A percentile compares a stretch with the other conserved stretches of the same genome.
Conservation (phyloP, 2,797 vertebrate genomes). For the Morelia viridis region DNA sequence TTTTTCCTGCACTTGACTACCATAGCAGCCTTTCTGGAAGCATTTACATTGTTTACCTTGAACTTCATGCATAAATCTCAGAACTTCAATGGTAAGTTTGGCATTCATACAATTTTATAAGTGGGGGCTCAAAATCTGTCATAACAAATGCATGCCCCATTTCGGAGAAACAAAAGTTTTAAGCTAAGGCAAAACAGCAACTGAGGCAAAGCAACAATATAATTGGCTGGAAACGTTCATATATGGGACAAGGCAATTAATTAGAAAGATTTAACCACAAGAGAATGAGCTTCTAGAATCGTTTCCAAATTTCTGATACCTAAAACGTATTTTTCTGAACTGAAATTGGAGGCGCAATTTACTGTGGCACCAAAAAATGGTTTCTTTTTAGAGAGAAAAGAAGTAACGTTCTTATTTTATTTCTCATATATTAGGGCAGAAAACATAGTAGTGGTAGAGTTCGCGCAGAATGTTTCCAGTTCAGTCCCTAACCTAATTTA, state of each 20-base stretch:
- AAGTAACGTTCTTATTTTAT: neutral
- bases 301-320: neutral
- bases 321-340: neutral
- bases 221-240: neutral
- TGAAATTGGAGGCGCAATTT: neutral
- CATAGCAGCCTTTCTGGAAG: neutral
- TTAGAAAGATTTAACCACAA: neutral
- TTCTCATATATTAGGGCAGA: neutral
- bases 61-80: neutral
- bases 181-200: neutral
- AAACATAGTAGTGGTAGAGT: neutral
- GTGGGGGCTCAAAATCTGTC: neutral
- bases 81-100: neutral
- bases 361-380: neutral
- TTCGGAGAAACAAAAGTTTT: neutral
- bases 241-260: neutral
- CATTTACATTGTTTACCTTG: neutral
- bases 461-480: neutral
- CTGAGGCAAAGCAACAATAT: neutral
- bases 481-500: neutral
- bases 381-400: neutral
- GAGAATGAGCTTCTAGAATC: neutral
- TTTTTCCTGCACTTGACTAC: neutral
- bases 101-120: neutral
- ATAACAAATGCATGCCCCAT: neutral